phyloP scores from a whole-genome alignment of 2,888 invertebrate genomes.

The Lasioglossum calceatum region DNA sequence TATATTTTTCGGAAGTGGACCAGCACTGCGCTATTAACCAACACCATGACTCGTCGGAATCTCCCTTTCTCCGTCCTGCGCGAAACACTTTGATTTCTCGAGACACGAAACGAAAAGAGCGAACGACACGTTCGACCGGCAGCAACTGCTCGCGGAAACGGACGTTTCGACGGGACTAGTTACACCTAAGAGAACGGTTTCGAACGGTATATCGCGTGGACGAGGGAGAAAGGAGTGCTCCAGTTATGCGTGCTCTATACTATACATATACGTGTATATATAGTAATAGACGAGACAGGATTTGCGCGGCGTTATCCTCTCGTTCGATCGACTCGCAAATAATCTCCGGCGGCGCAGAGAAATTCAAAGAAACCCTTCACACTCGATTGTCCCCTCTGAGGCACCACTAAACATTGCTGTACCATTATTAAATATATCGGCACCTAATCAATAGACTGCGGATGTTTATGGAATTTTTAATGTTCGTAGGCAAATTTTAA shows the following conservation, averaged over 20 bases:
- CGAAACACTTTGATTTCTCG: background rate
- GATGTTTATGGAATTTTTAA: no score
- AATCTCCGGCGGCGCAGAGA: background rate
- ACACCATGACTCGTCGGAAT: background rate
- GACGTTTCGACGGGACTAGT: slow-evolving; percentile 14
- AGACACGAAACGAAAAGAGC: background rate
- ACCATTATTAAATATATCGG: no score
- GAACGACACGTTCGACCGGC: slow-evolving; percentile 16
- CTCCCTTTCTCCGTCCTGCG: background rate
- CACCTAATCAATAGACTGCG: no score
- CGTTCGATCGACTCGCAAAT: background rate
- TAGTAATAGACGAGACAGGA: background rate
- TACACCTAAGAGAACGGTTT: slow-evolving; percentile 9
- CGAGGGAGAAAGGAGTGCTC: slow-evolving; percentile 68
- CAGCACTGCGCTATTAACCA: background rate
- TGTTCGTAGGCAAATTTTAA: no score
- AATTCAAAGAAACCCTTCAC: background rate
- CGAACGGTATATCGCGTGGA: slow-evolving; percentile 11
- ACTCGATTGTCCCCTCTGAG: no score
- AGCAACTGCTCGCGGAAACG: slow-evolving; percentile 21
- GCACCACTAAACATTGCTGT: no score
- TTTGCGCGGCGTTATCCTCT: background rate
- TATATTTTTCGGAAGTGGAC: background rate
- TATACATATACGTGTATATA: background rate
- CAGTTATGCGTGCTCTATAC: slow-evolving; percentile 26